phyloP scores from a whole-genome alignment of 2,113 vertebrate genomes.

The Phalacrocorax brasilianus region DNA sequence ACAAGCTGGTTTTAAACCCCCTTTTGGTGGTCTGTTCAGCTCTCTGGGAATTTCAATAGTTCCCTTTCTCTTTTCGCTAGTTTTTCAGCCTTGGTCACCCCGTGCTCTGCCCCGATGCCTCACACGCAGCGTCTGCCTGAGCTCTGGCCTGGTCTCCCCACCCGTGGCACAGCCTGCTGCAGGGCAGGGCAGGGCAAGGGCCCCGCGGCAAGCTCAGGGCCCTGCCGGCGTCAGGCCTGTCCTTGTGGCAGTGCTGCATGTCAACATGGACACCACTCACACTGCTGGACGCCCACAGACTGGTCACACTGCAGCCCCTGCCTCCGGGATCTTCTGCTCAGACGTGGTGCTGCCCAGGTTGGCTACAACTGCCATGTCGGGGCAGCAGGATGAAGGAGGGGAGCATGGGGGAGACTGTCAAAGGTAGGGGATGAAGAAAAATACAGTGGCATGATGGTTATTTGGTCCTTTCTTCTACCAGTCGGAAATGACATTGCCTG shows the following conservation, averaged over 20 bases:
- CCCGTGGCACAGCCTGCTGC: accelerated
- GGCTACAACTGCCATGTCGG: neutral
- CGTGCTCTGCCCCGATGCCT: accelerated
- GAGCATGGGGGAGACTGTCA: neutral
- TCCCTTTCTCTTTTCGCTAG: neutral
- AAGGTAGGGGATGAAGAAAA: neutral
- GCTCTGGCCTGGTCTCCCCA: accelerated
- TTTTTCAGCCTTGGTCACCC: neutral
- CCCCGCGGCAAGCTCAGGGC: neutral
- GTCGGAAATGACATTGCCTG: neutral
- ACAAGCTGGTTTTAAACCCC: neutral
- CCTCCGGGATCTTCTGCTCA: neutral
- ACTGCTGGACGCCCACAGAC: neutral
- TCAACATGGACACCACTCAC: neutral
- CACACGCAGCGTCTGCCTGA: neutral
- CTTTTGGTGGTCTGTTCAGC: neutral
- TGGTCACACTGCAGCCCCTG: neutral
- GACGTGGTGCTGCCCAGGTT: accelerated
- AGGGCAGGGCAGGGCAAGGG: accelerated
- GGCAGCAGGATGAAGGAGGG: neutral
- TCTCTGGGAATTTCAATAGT: neutral
- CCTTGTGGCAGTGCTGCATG: neutral
- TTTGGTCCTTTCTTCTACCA: neutral
- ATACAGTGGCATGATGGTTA: neutral
- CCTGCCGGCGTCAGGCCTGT: accelerated